Conservation (phyloP, 2,888 invertebrate genomes). For the Ethmia dodecea region DNA sequence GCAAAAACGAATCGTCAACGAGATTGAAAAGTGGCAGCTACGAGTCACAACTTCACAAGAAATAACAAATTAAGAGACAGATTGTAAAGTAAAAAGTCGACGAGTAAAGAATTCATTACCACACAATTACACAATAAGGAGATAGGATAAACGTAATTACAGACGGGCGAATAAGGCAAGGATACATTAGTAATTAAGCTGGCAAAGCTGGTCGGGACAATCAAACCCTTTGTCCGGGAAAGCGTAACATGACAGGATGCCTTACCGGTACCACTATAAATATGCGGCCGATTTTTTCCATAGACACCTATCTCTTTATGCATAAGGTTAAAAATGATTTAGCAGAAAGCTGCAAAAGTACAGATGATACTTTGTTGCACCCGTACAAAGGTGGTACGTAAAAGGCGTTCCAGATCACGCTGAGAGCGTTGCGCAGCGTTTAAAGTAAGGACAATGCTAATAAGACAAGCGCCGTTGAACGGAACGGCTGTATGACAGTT, state of each 20-base stretch:
- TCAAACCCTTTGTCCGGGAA: slow-evolving; percentile 43
- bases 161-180: background rate
- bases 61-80: slow-evolving; percentile 24
- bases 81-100: slow-evolving; percentile 25
- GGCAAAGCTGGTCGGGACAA: slow-evolving; percentile 26
- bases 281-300: slow-evolving; percentile 5
- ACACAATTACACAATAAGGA: background rate
- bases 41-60: background rate
- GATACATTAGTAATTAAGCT: slow-evolving; percentile 47
- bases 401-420: slow-evolving; percentile 62
- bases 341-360: slow-evolving; percentile 7
- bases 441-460: slow-evolving; percentile 56
- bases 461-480: slow-evolving; percentile 52
- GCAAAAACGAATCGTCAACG: no score
- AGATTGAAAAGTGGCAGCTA: no score
- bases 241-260: slow-evolving; percentile 39
- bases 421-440: slow-evolving; percentile 45
- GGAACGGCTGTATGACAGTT: slow-evolving; percentile 53
- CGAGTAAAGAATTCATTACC: background rate
- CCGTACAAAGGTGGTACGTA: slow-evolving; percentile 36
- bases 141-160: background rate
- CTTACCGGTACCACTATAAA: slow-evolving; percentile 22
- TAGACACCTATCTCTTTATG: slow-evolving; percentile 17
- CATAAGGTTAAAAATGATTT: slow-evolving; percentile 10
- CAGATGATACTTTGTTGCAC: slow-evolving; percentile 23